Conservation (phyloP, 2,113 vertebrate species). For the Petaurus breviceps region DNA sequence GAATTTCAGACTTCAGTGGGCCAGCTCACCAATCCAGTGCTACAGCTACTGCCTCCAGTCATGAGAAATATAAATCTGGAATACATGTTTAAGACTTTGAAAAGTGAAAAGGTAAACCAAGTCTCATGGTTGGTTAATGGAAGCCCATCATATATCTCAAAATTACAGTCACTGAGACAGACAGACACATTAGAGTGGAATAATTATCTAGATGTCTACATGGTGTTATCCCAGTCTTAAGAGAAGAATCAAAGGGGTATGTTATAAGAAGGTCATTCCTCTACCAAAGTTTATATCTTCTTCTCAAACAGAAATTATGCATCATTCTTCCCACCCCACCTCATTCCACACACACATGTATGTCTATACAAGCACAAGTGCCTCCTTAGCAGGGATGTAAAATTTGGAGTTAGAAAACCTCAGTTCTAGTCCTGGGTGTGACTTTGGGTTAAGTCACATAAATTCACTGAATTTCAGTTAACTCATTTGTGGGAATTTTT, state of each 20-base stretch:
- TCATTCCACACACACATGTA: too few species aligned
- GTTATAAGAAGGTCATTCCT: not conserved
- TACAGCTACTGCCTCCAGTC: not conserved
- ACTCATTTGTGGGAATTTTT: too few species aligned
- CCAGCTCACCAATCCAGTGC: too few species aligned
- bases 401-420: not conserved
- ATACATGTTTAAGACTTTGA: not conserved
- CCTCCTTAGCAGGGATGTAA: not conserved
- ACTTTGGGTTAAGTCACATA: not conserved
- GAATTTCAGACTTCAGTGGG: not conserved
- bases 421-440: not conserved
- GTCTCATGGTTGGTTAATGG: not conserved
- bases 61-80: not conserved
- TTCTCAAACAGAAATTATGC: not conserved
- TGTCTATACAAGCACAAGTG: not conserved
- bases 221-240: slow-evolving; percentile 25
- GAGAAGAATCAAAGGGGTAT: not conserved
- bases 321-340: not conserved
- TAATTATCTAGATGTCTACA: not conserved
- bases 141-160: not conserved
- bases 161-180: not conserved
- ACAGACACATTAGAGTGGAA: not conserved
- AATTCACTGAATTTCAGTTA: not conserved
- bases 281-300: not conserved
- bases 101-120: not conserved